Percentiles rank a stretch among this genome's conserved stretches.
Evolutionary conservation across 2,113 vertebrate genomes (phyloP).

Genomic region (Grammomys surdaster): DNA sequence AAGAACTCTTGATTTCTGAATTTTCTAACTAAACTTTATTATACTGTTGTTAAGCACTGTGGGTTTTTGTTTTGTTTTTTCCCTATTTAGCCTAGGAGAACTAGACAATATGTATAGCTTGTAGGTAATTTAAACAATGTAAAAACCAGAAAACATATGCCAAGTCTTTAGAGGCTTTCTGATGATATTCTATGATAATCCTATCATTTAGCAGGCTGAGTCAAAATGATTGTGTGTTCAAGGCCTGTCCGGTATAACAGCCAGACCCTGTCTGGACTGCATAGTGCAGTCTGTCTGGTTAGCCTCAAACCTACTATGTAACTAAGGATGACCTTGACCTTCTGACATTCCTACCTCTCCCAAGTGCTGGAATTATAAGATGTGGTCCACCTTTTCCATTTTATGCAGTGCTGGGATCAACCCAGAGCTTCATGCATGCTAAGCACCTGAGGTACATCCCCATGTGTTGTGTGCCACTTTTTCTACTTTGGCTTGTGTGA

Average conservation of each 20-base stretch:
- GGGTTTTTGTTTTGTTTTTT: not conserved
- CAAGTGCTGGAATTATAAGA: not conserved
- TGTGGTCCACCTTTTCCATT: not conserved
- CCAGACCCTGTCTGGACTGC: not conserved
- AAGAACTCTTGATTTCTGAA: slow-evolving; percentile 46
- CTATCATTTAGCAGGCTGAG: not conserved
- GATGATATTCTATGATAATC: not conserved
- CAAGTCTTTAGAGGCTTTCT: not conserved
- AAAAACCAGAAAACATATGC: slow-evolving; percentile 7
- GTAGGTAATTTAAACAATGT: slow-evolving; percentile 5
- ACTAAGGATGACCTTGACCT: not conserved
- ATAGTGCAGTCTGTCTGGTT: not conserved
- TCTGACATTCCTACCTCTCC: not conserved
- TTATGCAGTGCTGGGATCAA: not conserved
- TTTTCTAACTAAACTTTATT: not conserved
- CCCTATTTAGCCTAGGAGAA: not conserved
- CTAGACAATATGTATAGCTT: slow-evolving; percentile 19
- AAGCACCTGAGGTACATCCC: not conserved
- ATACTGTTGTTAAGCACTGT: slow-evolving; percentile 1
- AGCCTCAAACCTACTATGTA: not conserved
- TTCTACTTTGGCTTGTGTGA: not conserved
- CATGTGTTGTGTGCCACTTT: not conserved
- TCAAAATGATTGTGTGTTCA: not conserved
- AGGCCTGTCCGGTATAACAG: not conserved
- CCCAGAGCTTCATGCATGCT: not conserved